Evolutionary conservation across 1,140 invertebrate species (phyloP).

Genomic region (Bombus cullumanus): DNA sequence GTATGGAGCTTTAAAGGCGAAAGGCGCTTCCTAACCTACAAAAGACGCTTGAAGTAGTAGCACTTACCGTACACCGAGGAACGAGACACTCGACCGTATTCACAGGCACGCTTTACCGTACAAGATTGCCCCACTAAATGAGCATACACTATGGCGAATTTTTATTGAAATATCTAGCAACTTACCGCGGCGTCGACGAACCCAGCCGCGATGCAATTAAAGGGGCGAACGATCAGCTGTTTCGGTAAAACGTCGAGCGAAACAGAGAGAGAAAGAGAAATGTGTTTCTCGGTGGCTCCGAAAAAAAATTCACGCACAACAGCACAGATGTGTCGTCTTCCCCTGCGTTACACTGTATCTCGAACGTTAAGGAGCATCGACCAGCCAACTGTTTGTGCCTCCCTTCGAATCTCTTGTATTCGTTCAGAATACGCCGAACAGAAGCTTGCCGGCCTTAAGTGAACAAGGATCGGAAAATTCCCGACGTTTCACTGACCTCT

Average conservation of each 20-base stretch:
- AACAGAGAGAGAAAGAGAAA: constrained; percentile 25
- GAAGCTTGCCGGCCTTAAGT: constrained; percentile 1
- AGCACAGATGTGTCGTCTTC: constrained; percentile 25
- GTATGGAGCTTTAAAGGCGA: constrained; percentile 33
- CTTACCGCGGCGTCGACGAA: constrained; percentile 37
- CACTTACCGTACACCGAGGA: constrained; percentile 37
- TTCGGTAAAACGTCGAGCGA: constrained; percentile 31
- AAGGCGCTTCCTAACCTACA: constrained; percentile 63
- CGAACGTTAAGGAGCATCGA: constrained; percentile 14
- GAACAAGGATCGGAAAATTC: neutral
- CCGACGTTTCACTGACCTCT: neutral
- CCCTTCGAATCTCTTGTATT: constrained; percentile 26
- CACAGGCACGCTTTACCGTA: constrained; percentile 28
- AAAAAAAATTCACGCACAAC: constrained; percentile 26
- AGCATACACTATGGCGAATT: neutral
- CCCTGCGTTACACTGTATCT: constrained; percentile 3
- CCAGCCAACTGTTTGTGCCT: constrained; percentile 18
- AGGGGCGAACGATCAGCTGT: constrained; percentile 68
- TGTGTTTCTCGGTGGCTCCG: neutral
- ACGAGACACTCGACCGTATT: constrained; percentile 30
- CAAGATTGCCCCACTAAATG: constrained; percentile 21
- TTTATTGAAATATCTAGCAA: neutral
- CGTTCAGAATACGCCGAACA: neutral
- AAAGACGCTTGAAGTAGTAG: constrained; percentile 43
- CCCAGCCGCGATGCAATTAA: constrained; percentile 58